A percentile compares a stretch with the other conserved stretches of the same genome.
Conservation (phyloP, 2,797 vertebrate species). For the Crocidura indochinensis region DNA sequence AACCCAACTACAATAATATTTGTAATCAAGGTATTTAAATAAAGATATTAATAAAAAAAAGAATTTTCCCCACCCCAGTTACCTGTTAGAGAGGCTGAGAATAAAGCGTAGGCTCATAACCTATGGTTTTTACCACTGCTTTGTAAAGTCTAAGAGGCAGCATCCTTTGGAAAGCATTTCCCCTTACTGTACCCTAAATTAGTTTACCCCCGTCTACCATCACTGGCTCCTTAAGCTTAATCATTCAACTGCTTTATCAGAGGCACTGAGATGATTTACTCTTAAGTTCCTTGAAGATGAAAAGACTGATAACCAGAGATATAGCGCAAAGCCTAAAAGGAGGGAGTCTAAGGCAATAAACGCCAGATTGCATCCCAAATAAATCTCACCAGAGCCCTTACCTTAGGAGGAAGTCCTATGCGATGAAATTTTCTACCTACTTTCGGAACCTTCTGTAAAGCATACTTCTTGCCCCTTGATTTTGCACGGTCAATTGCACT, state of each 20-base stretch:
- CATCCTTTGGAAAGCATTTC: neutral
- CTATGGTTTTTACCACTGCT: neutral
- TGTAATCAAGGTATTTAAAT: too few relatives aligned
- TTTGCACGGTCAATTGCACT: slow-evolving; percentile 97
- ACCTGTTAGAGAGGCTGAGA: neutral
- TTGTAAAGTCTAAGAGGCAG: neutral
- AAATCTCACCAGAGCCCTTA: slow-evolving; percentile 85
- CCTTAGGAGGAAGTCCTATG: slow-evolving; percentile 98
- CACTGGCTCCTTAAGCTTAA: neutral
- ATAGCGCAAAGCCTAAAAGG: neutral
- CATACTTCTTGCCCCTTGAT: slow-evolving; percentile 98
- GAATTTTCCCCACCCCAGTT: neutral
- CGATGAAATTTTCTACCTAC: slow-evolving; percentile 98
- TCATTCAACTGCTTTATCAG: neutral
- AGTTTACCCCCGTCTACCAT: neutral
- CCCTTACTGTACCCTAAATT: neutral
- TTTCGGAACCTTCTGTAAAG: slow-evolving; percentile 98
- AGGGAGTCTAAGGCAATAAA: neutral
- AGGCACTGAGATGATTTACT: neutral
- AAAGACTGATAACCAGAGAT: neutral
- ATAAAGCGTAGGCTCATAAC: neutral
- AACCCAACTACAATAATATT: too few relatives aligned
- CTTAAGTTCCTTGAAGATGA: slow-evolving; percentile 32
- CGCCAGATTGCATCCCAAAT: neutral
- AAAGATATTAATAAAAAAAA: too few relatives aligned